A percentile compares a stretch with the other conserved stretches of the same genome.
These are phyloP conservation scores for Bucorvus abyssinicus DNA, from an alignment of 2,797 vertebrate genomes.

Conservation along the genomic window DNA sequence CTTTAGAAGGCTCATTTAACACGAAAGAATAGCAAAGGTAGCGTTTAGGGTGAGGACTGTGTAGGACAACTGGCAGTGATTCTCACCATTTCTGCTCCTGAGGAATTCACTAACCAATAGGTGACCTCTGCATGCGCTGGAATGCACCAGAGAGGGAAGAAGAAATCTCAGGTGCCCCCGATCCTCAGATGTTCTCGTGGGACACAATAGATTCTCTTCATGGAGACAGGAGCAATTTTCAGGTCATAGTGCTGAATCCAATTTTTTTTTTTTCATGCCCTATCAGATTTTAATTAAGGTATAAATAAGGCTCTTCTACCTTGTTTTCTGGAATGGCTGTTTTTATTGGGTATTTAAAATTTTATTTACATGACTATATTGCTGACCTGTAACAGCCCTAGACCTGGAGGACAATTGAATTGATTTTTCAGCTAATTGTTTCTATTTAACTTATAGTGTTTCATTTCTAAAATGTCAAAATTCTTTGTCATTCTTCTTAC, in stretches of 20 bases:
- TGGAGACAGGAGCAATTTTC: neutral
- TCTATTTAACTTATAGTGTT: neutral
- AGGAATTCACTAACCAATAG: neutral
- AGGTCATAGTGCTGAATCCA: neutral
- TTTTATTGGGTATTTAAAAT: neutral
- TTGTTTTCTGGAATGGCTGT: neutral
- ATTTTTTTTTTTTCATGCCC: rapidly evolving
- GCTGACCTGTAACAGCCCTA: neutral
- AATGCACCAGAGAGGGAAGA: neutral
- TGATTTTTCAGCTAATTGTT: slow-evolving; percentile 26
- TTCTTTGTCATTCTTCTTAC: neutral
- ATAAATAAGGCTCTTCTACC: neutral
- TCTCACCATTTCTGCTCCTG: neutral
- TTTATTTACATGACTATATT: neutral
- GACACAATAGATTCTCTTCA: neutral
- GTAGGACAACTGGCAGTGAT: neutral
- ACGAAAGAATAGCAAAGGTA: neutral
- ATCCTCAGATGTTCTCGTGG: neutral
- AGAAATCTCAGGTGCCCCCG: neutral
- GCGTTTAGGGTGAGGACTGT: neutral
- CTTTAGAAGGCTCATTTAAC: neutral
- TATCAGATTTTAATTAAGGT: neutral
- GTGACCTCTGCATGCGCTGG: neutral
- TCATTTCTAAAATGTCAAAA: neutral
- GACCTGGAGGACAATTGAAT: neutral